These are phyloP conservation scores for Tautogolabrus adspersus DNA, from an alignment of 2,113 vertebrate genomes.

Conservation along the genomic window DNA sequence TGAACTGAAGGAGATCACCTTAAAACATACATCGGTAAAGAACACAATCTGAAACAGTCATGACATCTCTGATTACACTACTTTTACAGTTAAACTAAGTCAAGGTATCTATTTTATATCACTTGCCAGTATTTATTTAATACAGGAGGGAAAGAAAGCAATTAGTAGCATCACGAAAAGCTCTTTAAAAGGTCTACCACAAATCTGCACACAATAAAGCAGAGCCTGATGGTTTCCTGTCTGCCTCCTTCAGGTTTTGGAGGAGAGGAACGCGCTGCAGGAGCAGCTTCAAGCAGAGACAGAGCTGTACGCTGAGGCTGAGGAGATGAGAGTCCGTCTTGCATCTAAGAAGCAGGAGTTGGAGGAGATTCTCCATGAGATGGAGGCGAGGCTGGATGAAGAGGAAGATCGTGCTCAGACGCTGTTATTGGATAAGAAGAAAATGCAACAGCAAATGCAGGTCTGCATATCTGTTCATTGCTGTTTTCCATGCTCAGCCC, in stretches of 20 bases:
- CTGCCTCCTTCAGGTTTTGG: slow-evolving; percentile 73
- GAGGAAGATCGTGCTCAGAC: slow-evolving; percentile 92
- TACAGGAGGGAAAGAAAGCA: not conserved
- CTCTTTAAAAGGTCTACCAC: not conserved
- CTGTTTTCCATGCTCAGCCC: not conserved
- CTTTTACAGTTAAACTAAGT: not conserved
- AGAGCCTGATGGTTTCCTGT: not conserved
- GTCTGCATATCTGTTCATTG: slow-evolving; percentile 64
- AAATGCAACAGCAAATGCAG: slow-evolving; percentile 97
- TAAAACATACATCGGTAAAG: slow-evolving; percentile 90
- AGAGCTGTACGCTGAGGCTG: slow-evolving; percentile 92
- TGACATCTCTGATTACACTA: not conserved
- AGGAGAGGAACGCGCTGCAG: slow-evolving; percentile 92
- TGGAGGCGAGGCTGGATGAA: slow-evolving; percentile 95
- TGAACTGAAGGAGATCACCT: slow-evolving; percentile 90
- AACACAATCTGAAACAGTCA: not conserved
- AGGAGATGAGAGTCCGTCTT: slow-evolving; percentile 94
- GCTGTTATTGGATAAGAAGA: slow-evolving; percentile 91
- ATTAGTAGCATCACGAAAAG: not conserved
- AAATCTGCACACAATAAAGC: not conserved
- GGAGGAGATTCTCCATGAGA: slow-evolving; percentile 95
- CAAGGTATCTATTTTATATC: not conserved
- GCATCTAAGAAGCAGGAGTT: slow-evolving; percentile 94
- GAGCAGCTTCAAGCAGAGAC: slow-evolving; percentile 95
- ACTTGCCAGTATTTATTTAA: too few relatives aligned